These are phyloP conservation scores for Botrylloides violaceus DNA, from an alignment of 23 tunicate species.

Conservation along the genomic window DNA sequence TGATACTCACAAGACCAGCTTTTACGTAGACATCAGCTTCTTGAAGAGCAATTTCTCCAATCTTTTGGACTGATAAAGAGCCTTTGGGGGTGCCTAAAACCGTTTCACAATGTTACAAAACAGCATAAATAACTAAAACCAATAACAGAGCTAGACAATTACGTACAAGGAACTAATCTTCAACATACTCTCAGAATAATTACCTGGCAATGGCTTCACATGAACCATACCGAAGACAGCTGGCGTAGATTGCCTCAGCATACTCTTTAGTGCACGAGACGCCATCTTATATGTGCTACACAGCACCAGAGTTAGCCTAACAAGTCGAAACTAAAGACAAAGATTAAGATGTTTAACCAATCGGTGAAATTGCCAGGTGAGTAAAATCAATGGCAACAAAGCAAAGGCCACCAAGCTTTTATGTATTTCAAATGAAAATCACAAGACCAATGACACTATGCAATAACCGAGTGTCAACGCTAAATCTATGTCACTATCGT, in stretches of 20 bases:
- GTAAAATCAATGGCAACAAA: background rate
- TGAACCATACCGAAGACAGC: constrained; percentile 62
- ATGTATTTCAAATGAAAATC: too few species aligned
- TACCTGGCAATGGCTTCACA: constrained; percentile 57
- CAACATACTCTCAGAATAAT: too few species aligned
- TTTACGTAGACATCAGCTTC: constrained; percentile 64
- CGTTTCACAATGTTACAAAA: too few species aligned
- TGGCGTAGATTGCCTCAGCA: background rate
- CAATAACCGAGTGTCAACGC: too few species aligned
- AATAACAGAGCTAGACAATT: too few species aligned
- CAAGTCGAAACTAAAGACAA: background rate
- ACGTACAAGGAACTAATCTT: too few species aligned
- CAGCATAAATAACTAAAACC: too few species aligned
- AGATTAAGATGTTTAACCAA: background rate
- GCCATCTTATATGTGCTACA: background rate
- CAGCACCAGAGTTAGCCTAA: background rate
- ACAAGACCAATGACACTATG: too few species aligned
- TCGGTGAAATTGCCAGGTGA: background rate
- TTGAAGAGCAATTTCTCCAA: constrained; percentile 31
- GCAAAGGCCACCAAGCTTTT: background rate
- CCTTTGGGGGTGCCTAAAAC: constrained; percentile 53
- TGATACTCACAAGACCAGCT: constrained; percentile 39
- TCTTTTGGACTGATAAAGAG: constrained; percentile 29
- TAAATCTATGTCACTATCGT: too few species aligned
- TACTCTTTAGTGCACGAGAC: background rate